phyloP scores from a whole-genome alignment of 1,140 invertebrate genomes.

The Diploscapter pachys region DNA sequence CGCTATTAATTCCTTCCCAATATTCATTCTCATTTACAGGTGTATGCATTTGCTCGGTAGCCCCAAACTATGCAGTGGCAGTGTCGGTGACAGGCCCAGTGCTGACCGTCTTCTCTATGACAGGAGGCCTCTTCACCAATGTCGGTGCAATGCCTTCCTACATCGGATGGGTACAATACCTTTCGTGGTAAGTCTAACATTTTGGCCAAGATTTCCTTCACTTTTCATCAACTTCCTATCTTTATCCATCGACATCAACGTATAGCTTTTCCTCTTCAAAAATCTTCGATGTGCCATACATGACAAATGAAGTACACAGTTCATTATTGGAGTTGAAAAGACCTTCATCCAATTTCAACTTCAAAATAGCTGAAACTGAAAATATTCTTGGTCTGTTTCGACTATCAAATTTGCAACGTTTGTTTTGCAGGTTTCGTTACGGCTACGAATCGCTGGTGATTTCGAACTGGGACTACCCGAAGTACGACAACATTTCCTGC shows the following conservation, averaged over 20 bases:
- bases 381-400: not conserved
- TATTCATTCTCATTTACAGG: conserved; percentile 32
- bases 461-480: conserved; percentile 20
- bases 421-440: conserved; percentile 41
- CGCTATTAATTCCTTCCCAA: conserved; percentile 4
- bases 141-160: conserved; percentile 35
- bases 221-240: too few relatives aligned
- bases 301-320: not conserved
- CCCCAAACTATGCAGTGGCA: conserved; percentile 28
- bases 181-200: conserved; percentile 37
- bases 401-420: too few relatives aligned
- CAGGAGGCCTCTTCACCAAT: conserved; percentile 49
- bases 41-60: conserved; percentile 19
- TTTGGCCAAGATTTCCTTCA: too few relatives aligned
- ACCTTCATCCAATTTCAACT: not conserved
- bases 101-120: conserved; percentile 47
- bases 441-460: conserved; percentile 51
- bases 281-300: not conserved
- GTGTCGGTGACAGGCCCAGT: conserved; percentile 43
- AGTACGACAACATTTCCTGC: conserved; percentile 32
- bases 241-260: not conserved
- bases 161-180: conserved; percentile 48
- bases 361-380: not conserved
- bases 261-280: conserved; percentile 2
- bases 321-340: too few relatives aligned